Evolutionary conservation across 2,888 invertebrate genomes (phyloP), one percentile per base, ranked within the genome.

Genomic region (Caenorhabditis sp.): DNA sequence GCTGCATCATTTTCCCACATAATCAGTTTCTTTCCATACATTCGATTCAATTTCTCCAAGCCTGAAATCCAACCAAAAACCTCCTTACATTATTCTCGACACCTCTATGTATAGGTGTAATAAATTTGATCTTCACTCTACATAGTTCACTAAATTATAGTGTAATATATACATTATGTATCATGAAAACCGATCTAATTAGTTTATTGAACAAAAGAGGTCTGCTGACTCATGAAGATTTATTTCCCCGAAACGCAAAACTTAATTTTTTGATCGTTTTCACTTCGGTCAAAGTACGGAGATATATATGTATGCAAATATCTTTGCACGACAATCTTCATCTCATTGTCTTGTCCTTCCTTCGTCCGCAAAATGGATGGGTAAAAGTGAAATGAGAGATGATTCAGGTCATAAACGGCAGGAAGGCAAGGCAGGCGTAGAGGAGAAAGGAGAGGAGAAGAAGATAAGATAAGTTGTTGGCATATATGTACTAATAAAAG

Each of bases 331-430:
- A 31, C 4, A 31, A 31, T 31, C n/a, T 36, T 36, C 36, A 10
- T 8, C 17, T 14, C 43, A 17, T 43, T 43, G 43, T 43, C 43
- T 43, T 43, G 2, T 36, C 36, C 36, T 36, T 36, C 36, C 10
- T 36, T 10, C 10, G 5, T 10, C 10, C 10, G 7, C 36, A 36
- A 5, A 36, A 43, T 12, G 43, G 8, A 3, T 43, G 43, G 3
- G 17, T 7, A 43, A 43, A 43, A 43, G 43, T 43, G 43, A 43
- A 43, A 43, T 43, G 4, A 7, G 31, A 31, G 31, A 31, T 43
- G 43, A 43, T 43, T 43, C 43, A 43, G 43, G 43, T 43, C 43
- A 43, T 43, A 43, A 43, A 43, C 43, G 43, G 43, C 43, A 43
- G 43, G 31, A 4, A 31, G 31, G 31, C 31, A 31, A 4, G n/a